A percentile compares a stretch with the other conserved stretches of the same genome.
Evolutionary conservation across 2,797 vertebrate genomes (phyloP).

Genomic region (Gadopsis bispinosus): DNA sequence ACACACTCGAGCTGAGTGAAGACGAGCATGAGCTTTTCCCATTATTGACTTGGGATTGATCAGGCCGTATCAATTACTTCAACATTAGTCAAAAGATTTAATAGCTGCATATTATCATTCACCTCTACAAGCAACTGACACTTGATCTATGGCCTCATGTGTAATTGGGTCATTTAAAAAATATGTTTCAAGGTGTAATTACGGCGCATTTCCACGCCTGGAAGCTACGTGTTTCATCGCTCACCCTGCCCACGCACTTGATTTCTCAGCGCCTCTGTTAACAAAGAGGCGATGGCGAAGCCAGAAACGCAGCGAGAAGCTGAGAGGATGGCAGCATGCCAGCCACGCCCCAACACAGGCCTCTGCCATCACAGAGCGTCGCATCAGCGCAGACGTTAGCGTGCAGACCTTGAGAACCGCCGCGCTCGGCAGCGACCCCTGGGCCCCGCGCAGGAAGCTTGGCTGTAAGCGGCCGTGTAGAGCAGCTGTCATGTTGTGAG

Average conservation of each 20-base stretch:
- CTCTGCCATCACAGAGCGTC: not conserved
- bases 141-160: not conserved
- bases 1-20: too few relatives aligned
- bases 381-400: slow-evolving; percentile 44
- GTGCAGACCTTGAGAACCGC: slow-evolving; percentile 26
- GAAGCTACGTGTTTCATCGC: not conserved
- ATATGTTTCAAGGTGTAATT: not conserved
- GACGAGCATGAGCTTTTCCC: not conserved
- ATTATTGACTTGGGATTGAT: not conserved
- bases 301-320: slow-evolving; percentile 23
- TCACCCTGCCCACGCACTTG: not conserved
- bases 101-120: not conserved
- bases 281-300: slow-evolving; percentile 20
- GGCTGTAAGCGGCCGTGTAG: not conserved
- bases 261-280: not conserved
- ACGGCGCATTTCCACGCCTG: not conserved
- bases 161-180: not conserved
- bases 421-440: slow-evolving; percentile 9
- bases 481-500: slow-evolving; percentile 18
- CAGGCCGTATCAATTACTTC: not conserved
- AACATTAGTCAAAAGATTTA: not conserved
- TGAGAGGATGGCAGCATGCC: slow-evolving; percentile 24
- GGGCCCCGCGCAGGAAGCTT: not conserved
- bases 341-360: not conserved
- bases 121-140: not conserved